These are phyloP conservation scores for Denticeps clupeoides DNA, from an alignment of 2,797 vertebrate genomes.

Conservation along the genomic window DNA sequence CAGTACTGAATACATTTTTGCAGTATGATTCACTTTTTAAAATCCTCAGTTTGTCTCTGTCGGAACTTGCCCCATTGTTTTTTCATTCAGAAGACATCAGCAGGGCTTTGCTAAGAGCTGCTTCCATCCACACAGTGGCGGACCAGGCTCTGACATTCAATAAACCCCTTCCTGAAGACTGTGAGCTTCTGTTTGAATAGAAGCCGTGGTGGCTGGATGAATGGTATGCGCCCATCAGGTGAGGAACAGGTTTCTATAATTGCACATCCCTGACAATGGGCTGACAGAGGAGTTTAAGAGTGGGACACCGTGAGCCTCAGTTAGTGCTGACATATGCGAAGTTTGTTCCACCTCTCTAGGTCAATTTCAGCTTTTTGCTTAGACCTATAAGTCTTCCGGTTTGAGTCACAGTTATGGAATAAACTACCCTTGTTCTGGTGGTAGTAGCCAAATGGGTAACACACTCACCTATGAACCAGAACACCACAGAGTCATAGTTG, in stretches of 20 bases:
- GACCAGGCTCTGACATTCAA: neutral
- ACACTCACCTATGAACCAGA: too few relatives aligned
- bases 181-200: slow-evolving; percentile 23
- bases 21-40: too few relatives aligned
- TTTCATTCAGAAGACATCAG: slow-evolving; percentile 2
- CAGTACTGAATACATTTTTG: too few relatives aligned
- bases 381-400: too few relatives aligned
- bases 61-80: neutral
- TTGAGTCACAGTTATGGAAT: too few relatives aligned
- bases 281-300: slow-evolving; percentile 40
- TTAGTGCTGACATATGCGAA: slow-evolving; percentile 32
- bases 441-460: too few relatives aligned
- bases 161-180: slow-evolving; percentile 6
- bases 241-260: slow-evolving; percentile 15
- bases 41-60: too few relatives aligned
- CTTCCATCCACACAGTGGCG: neutral
- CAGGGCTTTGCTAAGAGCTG: neutral
- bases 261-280: slow-evolving; percentile 31
- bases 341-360: slow-evolving; percentile 23
- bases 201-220: slow-evolving; percentile 13
- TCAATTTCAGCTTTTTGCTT: slow-evolving; percentile 4
- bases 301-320: slow-evolving; percentile 14
- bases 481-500: too few relatives aligned
- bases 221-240: slow-evolving; percentile 1
- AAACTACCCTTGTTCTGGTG: too few relatives aligned